Base-by-base conservation (phyloP, 1,140 invertebrate genomes). In the Daktulosphaira vitifoliae region DNA sequence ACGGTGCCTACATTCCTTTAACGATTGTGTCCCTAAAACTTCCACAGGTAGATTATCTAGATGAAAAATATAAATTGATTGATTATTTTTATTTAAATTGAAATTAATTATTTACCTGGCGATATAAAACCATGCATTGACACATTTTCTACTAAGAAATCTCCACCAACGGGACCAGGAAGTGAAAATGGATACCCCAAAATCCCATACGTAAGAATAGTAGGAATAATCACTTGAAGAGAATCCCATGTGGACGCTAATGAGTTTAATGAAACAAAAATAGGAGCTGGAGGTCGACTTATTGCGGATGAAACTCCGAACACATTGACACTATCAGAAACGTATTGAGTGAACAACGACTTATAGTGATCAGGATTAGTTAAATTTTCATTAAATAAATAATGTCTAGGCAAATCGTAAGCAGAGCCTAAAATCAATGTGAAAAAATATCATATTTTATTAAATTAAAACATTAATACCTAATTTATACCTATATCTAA, bases 81-180 rank as follows among this genome's bases (percentile, higher is more conserved):
- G 11, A 11, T 33, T 33, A 33, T 6, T 33, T 6, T 11, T 5
- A 33, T 33, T 33, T 33, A 5, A 33, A 33, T 33, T 5, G 5
- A 33, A 33, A 11, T 33, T 11, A 11, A 6, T 33, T 33, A 33
- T 11, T 44, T 59, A 59, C 56, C 56, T 8, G 42, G 39, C 0
- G 56, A 42, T 46, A 62, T 22, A 23, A 62, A n/a, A 18, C 38
- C 56, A 16, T 62, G 56, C 16, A 33, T 9, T 1, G 56, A 62
- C 26, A 62, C 56, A 11, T 62, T 62, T 29, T 25, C 56, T 6
- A 62, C 56, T 18, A 29, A 39, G 33, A 69, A 66, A 70, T 92
- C 89, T 2, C 94, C 94, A 0, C 94, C 93, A 25, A 98, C 90
- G 18, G 92, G 88, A 0, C 93, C 93, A 1, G 92, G 89, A 77